Evolutionary conservation across 2,113 vertebrate genomes (phyloP), one percentile per base, ranked within the genome.

Genomic region (Anas platyrhynchos): DNA sequence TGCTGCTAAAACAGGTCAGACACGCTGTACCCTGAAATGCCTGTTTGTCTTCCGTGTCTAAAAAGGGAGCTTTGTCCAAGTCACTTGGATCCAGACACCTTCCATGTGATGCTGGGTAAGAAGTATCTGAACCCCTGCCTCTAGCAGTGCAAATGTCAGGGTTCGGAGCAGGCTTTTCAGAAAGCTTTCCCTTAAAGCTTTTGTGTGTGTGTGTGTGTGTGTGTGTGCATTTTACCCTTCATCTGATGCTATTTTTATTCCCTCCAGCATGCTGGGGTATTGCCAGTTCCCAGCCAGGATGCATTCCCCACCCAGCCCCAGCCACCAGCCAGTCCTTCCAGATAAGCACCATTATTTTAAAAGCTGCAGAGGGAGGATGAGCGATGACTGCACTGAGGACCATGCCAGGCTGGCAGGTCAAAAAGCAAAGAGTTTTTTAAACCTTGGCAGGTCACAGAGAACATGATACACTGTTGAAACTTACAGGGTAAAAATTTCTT

Each of bases 1-100:
- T 58, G 74, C 85, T 69, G 94, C 65, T 76, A 79, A 73, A 92
- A 31, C 66, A 92, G 84, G 93, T 85, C 89, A 92, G 83, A 89
- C 34, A 54, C 79, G 74, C 77, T 72, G 69, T 79, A 54, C 62
- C 69, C 62, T 73, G 56, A 38, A 78, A 50, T 26, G 66, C 56
- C 73, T 48, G 46, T 32, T 82, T 79, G 81, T 44, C 94, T 79
- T 54, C 65, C 2, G 6, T 61, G 59, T 50, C 76, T 72, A 23
- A 6, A 46, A 29, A 14, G 29, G 50, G 36, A 96, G 72, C 65
- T 55, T 78, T 11, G 21, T 52, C 65, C 61, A 11, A 32, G 86
- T 43, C 2, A 0, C 52, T 84, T 46, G 29, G 65, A 56, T 43
- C 66, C 69, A 89, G 66, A 65, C 69, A 72, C 23, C 61, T 83